A percentile compares a stretch with the other conserved stretches of the same genome.
Conservation (phyloP, 2,113 vertebrate genomes). For the Rhynchopsitta pachyrhyncha region DNA sequence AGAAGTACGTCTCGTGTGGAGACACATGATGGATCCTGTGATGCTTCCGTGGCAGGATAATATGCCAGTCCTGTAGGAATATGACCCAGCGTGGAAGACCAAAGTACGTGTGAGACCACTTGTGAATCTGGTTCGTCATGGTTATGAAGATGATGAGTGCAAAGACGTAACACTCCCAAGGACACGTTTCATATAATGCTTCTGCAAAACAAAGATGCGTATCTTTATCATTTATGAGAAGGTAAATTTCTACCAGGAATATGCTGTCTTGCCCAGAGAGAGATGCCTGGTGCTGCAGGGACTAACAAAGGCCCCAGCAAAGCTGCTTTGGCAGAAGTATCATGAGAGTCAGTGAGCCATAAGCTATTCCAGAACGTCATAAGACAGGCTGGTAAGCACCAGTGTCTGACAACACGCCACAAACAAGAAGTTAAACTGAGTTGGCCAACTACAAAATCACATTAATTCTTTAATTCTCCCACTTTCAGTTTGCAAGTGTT, state of each 20-base stretch:
- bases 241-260: not conserved
- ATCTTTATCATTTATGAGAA: not conserved
- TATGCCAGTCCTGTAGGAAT: conserved; percentile 91
- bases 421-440: not conserved
- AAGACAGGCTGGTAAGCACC: not conserved
- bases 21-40: conserved; percentile 96
- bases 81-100: conserved; percentile 91
- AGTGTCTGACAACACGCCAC: not conserved
- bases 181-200: conserved; percentile 81
- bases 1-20: conserved; percentile 98
- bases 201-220: conserved; percentile 70
- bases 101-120: conserved; percentile 98
- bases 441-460: not conserved
- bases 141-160: conserved; percentile 91
- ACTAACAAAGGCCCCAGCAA: not conserved
- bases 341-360: not conserved
- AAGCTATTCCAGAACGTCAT: not conserved
- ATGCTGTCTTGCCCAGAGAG: not conserved
- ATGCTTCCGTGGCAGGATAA: conserved; percentile 95
- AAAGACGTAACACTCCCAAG: conserved; percentile 92
- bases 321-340: not conserved
- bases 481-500: not conserved
- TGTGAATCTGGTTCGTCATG: conserved; percentile 99
- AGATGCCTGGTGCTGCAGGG: not conserved
- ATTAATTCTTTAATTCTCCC: not conserved